These are phyloP conservation scores for Mactromeris polynyma DNA, from an alignment of 2,888 invertebrate genomes.

Conservation along the genomic window DNA sequence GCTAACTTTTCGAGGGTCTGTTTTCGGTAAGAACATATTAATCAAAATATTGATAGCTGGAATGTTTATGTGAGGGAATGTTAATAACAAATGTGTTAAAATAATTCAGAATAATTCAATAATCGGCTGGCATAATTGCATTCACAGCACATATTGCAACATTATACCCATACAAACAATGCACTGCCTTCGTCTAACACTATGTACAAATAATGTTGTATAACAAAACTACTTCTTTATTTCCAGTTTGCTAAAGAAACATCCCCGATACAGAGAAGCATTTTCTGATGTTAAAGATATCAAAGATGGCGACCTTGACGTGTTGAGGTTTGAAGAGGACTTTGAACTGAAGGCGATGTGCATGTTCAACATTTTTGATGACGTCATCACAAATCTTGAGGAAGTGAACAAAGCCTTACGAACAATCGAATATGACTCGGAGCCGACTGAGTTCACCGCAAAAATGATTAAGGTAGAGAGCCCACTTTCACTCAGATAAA, in stretches of 20 bases:
- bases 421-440: slow-evolving; percentile 61
- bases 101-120: no score
- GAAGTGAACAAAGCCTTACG: slow-evolving; percentile 76
- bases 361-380: slow-evolving; percentile 80
- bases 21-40: no score
- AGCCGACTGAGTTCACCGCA: slow-evolving; percentile 45
- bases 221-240: neutral
- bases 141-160: no score
- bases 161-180: no score
- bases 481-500: neutral
- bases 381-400: slow-evolving; percentile 77
- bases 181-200: no score
- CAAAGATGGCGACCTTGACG: slow-evolving; percentile 71
- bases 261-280: slow-evolving; percentile 72
- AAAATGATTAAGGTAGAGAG: slow-evolving; percentile 66
- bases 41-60: no score
- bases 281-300: slow-evolving; percentile 71
- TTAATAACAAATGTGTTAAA: no score
- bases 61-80: no score
- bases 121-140: no score
- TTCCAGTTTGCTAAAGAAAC: slow-evolving; percentile 75
- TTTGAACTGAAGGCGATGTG: slow-evolving; percentile 78
- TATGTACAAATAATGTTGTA: no score
- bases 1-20: no score
- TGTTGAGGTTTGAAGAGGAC: slow-evolving; percentile 72